A percentile compares a stretch with the other conserved stretches of the same genome.
These are phyloP conservation scores for Falco peregrinus DNA, from an alignment of 2,797 vertebrate genomes.

Conservation along the genomic window DNA sequence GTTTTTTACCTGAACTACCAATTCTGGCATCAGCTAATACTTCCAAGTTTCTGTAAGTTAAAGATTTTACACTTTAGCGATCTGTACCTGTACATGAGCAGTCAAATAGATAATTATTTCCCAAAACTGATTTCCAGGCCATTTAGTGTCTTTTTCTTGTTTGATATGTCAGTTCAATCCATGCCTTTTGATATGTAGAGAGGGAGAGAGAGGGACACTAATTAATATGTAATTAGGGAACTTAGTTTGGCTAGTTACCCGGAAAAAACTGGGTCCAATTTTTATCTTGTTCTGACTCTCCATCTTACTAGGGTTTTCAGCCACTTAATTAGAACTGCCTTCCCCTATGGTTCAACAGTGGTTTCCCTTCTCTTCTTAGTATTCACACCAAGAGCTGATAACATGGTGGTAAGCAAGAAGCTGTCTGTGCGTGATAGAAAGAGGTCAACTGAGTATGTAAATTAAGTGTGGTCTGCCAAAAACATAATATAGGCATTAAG, in stretches of 20 bases:
- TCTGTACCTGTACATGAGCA: neutral
- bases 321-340: neutral
- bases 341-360: neutral
- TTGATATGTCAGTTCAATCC: neutral
- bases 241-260: neutral
- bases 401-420: neutral
- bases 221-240: neutral
- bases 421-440: neutral
- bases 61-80: neutral
- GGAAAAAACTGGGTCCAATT: neutral
- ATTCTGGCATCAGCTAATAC: neutral
- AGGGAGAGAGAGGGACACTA: neutral
- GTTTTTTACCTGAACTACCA: neutral
- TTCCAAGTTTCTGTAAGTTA: neutral
- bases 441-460: neutral
- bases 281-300: neutral
- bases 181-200: neutral
- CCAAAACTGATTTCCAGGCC: neutral
- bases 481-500: neutral
- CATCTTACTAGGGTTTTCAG: neutral
- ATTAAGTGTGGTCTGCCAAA: neutral
- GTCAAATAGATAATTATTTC: neutral
- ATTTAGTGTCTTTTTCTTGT: neutral
- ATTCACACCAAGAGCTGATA: neutral
- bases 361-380: neutral